Evolutionary conservation across 1,140 invertebrate species (phyloP).

Genomic region (Pseudomyrmex cubaensis): DNA sequence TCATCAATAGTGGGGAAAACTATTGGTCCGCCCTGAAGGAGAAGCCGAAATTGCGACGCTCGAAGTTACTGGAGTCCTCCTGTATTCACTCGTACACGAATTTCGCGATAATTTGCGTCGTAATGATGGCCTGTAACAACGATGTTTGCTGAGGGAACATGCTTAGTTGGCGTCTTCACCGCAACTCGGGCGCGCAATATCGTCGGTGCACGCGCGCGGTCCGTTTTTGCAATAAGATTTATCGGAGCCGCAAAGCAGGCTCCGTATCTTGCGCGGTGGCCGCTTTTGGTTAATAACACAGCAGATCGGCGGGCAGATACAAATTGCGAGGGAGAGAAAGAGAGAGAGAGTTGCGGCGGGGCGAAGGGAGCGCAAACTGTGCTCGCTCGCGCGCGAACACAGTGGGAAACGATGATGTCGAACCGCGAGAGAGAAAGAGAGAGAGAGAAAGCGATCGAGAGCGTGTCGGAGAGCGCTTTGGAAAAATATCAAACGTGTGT

Average conservation of each 20-base stretch:
- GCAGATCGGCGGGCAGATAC: slow-evolving; percentile 52
- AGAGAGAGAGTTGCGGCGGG: neutral
- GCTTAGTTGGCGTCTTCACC: slow-evolving; percentile 33
- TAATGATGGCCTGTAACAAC: slow-evolving; percentile 6
- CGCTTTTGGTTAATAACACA: slow-evolving; percentile 58
- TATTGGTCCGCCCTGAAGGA: too few relatives aligned
- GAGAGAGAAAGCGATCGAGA: neutral
- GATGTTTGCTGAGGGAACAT: slow-evolving; percentile 28
- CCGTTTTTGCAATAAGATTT: slow-evolving; percentile 46
- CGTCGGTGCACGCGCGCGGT: neutral
- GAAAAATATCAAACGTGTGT: slow-evolving; percentile 49
- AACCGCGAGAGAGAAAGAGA: too few relatives aligned
- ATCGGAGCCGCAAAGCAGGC: slow-evolving; percentile 21
- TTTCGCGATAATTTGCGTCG: neutral
- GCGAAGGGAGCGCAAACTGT: slow-evolving; percentile 7
- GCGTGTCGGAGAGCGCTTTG: slow-evolving; percentile 11
- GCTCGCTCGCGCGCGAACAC: slow-evolving; percentile 31
- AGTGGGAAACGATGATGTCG: slow-evolving; percentile 39
- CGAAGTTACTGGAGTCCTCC: too few relatives aligned
- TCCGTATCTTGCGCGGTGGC: slow-evolving; percentile 36
- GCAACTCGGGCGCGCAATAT: slow-evolving; percentile 24
- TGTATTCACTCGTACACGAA: neutral
- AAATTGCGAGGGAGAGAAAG: slow-evolving; percentile 35
- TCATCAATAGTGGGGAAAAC: too few relatives aligned
- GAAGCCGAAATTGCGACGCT: too few relatives aligned